Percentiles rank a stretch among this genome's conserved stretches.
These are phyloP conservation scores for Podarcis lilfordi DNA, from an alignment of 2,797 vertebrate genomes.

Conservation along the genomic window DNA sequence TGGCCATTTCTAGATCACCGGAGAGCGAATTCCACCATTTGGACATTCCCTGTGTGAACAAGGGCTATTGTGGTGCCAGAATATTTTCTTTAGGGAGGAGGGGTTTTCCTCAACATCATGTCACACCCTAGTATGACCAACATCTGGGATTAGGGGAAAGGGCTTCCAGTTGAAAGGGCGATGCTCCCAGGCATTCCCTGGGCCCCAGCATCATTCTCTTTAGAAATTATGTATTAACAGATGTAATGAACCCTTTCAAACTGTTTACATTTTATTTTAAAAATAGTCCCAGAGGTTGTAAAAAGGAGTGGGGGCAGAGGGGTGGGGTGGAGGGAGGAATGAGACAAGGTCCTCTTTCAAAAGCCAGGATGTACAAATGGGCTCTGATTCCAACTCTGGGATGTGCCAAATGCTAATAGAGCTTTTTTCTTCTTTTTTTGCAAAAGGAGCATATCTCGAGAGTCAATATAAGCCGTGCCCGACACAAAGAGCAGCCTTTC, in stretches of 20 bases:
- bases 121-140: not conserved
- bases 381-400: not conserved
- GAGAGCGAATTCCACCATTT: too few species aligned
- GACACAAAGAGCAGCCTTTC: constrained; percentile 5
- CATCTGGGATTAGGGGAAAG: not conserved
- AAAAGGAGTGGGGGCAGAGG: not conserved
- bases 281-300: not conserved
- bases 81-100: not conserved
- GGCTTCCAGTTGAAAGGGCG: not conserved
- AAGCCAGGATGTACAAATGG: not conserved
- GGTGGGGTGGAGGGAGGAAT: fast-evolving
- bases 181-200: not conserved
- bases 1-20: too few species aligned
- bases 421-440: not conserved
- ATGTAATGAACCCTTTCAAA: not conserved
- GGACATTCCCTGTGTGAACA: too few species aligned
- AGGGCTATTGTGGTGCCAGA: not conserved
- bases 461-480: not conserved
- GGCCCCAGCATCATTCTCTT: not conserved
- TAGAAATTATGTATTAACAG: not conserved
- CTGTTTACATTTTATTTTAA: not conserved
- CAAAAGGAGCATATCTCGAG: not conserved
- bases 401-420: constrained; percentile 16
- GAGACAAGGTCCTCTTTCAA: not conserved
- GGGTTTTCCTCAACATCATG: not conserved